Evolutionary conservation across 2,797 vertebrate species (phyloP).

Genomic region (Agapornis canus): DNA sequence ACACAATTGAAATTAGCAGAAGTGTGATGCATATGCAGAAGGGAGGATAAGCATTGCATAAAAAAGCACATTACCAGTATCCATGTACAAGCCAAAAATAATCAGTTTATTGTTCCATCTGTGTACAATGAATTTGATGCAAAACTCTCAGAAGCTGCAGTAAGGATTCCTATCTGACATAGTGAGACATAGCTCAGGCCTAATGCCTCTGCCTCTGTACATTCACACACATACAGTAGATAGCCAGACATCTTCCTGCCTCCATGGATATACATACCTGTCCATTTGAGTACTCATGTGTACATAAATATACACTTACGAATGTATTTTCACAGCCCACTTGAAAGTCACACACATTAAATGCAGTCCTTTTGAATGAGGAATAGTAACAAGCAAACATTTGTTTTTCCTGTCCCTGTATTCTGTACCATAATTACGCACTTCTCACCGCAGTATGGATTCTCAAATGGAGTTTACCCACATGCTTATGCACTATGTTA

Average conservation of each 20-base stretch:
- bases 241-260: not conserved
- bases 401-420: not conserved
- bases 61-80: not conserved
- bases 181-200: not conserved
- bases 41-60: not conserved
- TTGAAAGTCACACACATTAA: not conserved
- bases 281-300: not conserved
- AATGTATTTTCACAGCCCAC: not conserved
- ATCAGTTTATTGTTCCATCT: not conserved
- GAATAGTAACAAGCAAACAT: not conserved
- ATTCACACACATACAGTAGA: fast-evolving
- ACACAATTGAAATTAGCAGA: not conserved
- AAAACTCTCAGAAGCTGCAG: not conserved
- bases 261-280: not conserved
- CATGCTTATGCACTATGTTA: not conserved
- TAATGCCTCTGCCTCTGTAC: not conserved
- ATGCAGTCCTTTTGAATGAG: not conserved
- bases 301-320: not conserved
- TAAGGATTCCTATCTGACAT: not conserved
- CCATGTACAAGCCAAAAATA: not conserved
- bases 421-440: fast-evolving
- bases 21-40: not conserved
- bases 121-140: not conserved
- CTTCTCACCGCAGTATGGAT: not conserved
- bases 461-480: not conserved